Evolutionary conservation across 2,113 vertebrate species (phyloP).

Genomic region (Crocuta crocuta): DNA sequence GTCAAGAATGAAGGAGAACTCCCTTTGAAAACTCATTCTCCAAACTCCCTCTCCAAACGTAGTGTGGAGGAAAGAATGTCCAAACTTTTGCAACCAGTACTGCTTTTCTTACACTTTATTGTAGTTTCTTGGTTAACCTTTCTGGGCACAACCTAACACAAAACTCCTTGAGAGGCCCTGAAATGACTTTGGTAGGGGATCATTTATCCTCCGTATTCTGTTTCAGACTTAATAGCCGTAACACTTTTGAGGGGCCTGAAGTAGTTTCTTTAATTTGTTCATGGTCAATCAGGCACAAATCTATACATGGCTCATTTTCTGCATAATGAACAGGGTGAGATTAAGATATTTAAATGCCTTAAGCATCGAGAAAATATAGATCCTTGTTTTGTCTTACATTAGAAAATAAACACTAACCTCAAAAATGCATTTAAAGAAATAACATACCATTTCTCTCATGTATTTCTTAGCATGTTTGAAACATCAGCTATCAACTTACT

Average conservation of each 20-base stretch:
- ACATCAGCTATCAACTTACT: background rate
- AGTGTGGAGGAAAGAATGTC: background rate
- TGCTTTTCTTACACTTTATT: background rate
- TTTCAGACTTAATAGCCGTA: slow-evolving; percentile 70
- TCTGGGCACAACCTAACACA: background rate
- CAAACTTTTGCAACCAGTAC: background rate
- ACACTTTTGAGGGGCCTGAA: slow-evolving; percentile 58
- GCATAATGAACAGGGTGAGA: slow-evolving; percentile 68
- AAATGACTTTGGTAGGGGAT: slow-evolving; percentile 58
- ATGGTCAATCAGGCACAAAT: slow-evolving; percentile 63
- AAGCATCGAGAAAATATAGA: background rate
- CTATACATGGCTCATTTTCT: slow-evolving; percentile 75
- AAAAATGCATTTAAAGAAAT: background rate
- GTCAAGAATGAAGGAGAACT: background rate
- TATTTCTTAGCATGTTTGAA: background rate
- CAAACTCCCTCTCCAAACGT: no score
- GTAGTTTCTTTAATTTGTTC: slow-evolving; percentile 68
- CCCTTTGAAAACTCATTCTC: background rate
- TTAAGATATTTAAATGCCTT: slow-evolving; percentile 45
- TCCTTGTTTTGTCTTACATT: background rate
- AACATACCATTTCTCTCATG: background rate
- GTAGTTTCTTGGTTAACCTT: slow-evolving; percentile 30
- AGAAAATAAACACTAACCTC: background rate
- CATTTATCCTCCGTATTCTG: slow-evolving; percentile 61
- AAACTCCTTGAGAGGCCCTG: background rate